Base-by-base conservation (phyloP, 2,888 invertebrate species). In the Helicoverpa assulta region DNA sequence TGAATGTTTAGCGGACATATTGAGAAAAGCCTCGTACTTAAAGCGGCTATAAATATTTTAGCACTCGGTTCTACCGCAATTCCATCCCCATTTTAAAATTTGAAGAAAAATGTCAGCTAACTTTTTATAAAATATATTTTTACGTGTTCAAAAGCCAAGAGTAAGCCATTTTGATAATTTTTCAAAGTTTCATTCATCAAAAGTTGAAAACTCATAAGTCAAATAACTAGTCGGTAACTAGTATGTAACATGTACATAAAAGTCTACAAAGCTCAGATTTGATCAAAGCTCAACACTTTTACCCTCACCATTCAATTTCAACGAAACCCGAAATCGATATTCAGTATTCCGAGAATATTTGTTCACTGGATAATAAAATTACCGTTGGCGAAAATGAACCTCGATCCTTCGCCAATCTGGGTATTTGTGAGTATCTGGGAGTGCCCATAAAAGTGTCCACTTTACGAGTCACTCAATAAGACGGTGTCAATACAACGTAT, bases 401-500 rank as follows among this genome's bases (percentile, higher is more conserved):
- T 51, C 47, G 2, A n/a, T 70, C 63, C 59, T 62, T 8, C 63
- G 54, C 73, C 76, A 81, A 78, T 76, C 73, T 74, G 67, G 60
- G 54, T 85, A 73, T 80, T 81, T 82, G 81, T 80, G 69, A 73
- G 84, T 86, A 59, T 56, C 47, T 51, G 60, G 59, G 47, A 50
- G 53, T 58, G 14, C 12, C 63, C 76, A 78, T 83, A 90, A 88
- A 89, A 84, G 70, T 70, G 78, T 66, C 60, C 71, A 78, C 71
- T 78, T 78, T 81, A 83, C 81, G 81, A 73, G 53, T 88, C 87
- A 79, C 81, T 85, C 88, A 88, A 90, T 91, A 90, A 89, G 86
- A 82, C 84, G 83, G 74, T 84, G 89, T 89, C 89, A 90, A 91
- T 87, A 90, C 73, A 74, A 73, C 63, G 80, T 93, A 91, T 93